Conservation (phyloP, 1,140 invertebrate species). For the Penaeus indicus region DNA sequence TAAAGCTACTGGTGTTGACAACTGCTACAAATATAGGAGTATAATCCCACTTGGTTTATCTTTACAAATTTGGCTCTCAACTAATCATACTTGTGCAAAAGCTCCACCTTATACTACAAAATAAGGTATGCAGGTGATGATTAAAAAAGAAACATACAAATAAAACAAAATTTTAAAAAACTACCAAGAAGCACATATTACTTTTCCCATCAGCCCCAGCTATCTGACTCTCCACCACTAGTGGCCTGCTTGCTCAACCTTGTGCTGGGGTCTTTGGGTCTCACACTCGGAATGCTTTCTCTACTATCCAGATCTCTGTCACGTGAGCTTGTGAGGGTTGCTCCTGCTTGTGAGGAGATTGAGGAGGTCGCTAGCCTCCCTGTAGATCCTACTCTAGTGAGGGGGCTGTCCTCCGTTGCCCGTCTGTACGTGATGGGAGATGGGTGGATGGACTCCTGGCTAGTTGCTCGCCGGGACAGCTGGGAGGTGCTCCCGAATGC, state of each 20-base stretch:
- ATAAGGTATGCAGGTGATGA: too few relatives aligned
- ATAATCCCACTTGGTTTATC: too few relatives aligned
- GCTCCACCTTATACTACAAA: too few relatives aligned
- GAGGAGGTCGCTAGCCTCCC: constrained; percentile 2
- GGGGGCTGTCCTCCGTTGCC: constrained; percentile 16
- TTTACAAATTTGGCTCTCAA: too few relatives aligned
- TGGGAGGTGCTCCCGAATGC: constrained; percentile 49
- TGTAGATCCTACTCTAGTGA: background rate
- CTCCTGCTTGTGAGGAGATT: constrained; percentile 8
- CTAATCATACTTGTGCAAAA: too few relatives aligned
- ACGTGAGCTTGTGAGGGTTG: too few relatives aligned
- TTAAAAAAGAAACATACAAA: too few relatives aligned
- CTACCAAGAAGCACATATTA: too few relatives aligned
- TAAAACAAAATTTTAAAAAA: too few relatives aligned
- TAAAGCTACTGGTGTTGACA: too few relatives aligned
- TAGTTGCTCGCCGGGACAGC: constrained; percentile 9
- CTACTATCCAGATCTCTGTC: too few relatives aligned
- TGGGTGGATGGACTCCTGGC: constrained; percentile 39
- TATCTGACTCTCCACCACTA: constrained; percentile 36
- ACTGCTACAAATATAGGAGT: too few relatives aligned
- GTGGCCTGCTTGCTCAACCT: constrained; percentile 33
- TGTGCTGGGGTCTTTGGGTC: background rate
- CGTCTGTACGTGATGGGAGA: constrained; percentile 37
- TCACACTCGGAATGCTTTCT: constrained; percentile 16
- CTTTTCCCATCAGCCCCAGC: constrained; percentile 19